Conservation (phyloP, 2,888 invertebrate genomes). For the Melanotus villosus region DNA sequence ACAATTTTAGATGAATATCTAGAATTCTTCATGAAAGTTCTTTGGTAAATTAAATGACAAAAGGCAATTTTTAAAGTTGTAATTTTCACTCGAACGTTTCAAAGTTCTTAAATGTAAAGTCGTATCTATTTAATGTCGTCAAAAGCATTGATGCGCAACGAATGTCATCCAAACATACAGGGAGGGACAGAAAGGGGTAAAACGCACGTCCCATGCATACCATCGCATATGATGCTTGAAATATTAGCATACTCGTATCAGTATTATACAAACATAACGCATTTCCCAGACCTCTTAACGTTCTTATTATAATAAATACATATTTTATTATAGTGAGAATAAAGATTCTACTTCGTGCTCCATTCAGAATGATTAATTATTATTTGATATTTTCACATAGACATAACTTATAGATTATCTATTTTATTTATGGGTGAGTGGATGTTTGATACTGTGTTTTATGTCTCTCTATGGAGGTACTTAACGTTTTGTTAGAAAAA, state of each 20-base stretch:
- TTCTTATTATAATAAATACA: slow-evolving; percentile 55
- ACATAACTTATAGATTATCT: slow-evolving; percentile 54
- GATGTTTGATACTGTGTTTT: slow-evolving; percentile 47
- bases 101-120: too few relatives aligned
- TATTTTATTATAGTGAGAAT: slow-evolving; percentile 56
- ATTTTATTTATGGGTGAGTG: slow-evolving; percentile 45
- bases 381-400: slow-evolving; percentile 57
- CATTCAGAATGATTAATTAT: slow-evolving; percentile 55
- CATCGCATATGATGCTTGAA: slow-evolving; percentile 41
- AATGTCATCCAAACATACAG: slow-evolving; percentile 51
- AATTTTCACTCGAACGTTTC: too few relatives aligned
- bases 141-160: slow-evolving; percentile 45
- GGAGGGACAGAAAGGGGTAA: slow-evolving; percentile 38
- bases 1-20: too few relatives aligned
- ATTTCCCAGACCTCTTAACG: slow-evolving; percentile 48
- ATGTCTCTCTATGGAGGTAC: slow-evolving; percentile 31
- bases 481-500: too few relatives aligned
- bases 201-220: slow-evolving; percentile 35
- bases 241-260: slow-evolving; percentile 46
- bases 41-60: too few relatives aligned
- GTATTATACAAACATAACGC: slow-evolving; percentile 45
- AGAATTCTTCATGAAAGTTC: too few relatives aligned
- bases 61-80: too few relatives aligned
- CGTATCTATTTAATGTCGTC: slow-evolving; percentile 9
- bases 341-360: slow-evolving; percentile 50